Conservation (phyloP, 1,140 invertebrate genomes). For the Antheraea mylitta region DNA sequence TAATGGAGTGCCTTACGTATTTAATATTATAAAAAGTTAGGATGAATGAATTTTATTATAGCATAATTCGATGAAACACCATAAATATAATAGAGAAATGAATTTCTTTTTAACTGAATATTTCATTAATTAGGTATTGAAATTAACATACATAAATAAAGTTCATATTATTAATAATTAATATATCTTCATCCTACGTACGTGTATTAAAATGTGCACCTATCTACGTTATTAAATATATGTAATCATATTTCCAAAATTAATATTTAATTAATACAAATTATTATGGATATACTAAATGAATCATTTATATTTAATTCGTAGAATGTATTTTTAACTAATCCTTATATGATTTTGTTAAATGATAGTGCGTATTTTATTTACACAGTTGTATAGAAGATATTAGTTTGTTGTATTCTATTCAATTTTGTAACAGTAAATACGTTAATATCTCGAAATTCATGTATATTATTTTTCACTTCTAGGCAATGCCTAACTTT, state of each 20-base stretch:
- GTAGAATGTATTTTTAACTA: background rate
- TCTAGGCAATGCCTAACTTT: constrained; percentile 9
- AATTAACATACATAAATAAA: constrained; percentile 58
- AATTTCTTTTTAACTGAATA: constrained; percentile 65
- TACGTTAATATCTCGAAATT: background rate
- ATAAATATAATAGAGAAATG: constrained; percentile 70
- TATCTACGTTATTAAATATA: background rate
- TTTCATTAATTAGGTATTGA: constrained; percentile 70
- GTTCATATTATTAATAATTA: background rate
- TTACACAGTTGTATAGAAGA: background rate
- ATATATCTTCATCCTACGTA: background rate
- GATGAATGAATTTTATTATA: constrained; percentile 74
- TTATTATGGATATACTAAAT: constrained; percentile 1
- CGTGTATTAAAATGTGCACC: background rate
- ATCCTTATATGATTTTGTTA: background rate
- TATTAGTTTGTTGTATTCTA: background rate
- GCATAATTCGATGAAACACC: constrained; percentile 76
- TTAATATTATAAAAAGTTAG: constrained; percentile 76
- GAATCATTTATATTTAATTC: constrained; percentile 5
- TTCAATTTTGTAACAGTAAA: background rate
- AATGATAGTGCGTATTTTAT: constrained; percentile 2
- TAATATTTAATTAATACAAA: constrained; percentile 15
- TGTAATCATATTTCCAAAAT: constrained; percentile 22
- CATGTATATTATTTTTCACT: background rate
- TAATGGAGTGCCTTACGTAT: constrained; percentile 78